Conservation (phyloP, 2,888 invertebrate genomes). For the Neria commutata region DNA sequence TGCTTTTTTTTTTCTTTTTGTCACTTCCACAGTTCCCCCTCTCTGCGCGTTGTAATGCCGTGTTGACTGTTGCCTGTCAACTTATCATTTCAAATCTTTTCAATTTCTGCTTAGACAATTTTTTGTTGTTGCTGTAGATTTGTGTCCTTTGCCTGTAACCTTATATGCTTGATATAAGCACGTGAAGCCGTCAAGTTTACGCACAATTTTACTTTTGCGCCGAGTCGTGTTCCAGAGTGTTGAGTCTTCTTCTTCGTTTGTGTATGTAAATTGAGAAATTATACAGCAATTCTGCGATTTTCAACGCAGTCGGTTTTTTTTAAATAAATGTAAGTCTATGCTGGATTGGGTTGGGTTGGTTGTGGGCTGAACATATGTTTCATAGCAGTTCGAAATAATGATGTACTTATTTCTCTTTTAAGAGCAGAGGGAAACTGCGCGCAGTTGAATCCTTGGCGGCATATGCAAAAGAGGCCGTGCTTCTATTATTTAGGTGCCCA, state of each 20-base stretch:
- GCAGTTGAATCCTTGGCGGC: too few species aligned
- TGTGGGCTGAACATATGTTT: constrained; percentile 19
- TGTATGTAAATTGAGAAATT: constrained; percentile 50
- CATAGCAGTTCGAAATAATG: too few species aligned
- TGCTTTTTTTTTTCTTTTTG: constrained; percentile 14
- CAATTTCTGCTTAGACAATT: neutral
- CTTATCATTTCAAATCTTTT: constrained; percentile 35
- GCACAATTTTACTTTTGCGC: constrained; percentile 25
- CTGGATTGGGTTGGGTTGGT: neutral
- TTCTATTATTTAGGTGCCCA: too few species aligned
- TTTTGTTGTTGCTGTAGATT: neutral
- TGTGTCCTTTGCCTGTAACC: constrained; percentile 14
- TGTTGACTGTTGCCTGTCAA: constrained; percentile 47
- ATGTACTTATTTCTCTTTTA: too few species aligned
- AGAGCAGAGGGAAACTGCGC: too few species aligned
- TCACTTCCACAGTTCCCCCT: constrained; percentile 15
- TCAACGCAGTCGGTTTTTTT: too few species aligned
- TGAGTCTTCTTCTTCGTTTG: too few species aligned
- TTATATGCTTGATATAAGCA: constrained; percentile 25
- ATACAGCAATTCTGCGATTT: constrained; percentile 47
- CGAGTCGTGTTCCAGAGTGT: too few species aligned
- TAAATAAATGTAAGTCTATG: constrained; percentile 14
- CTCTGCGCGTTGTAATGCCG: constrained; percentile 28
- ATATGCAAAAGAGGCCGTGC: too few species aligned
- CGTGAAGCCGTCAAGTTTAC: neutral